Conservation (phyloP, 2,797 vertebrate genomes). For the Bradypus variegatus region DNA sequence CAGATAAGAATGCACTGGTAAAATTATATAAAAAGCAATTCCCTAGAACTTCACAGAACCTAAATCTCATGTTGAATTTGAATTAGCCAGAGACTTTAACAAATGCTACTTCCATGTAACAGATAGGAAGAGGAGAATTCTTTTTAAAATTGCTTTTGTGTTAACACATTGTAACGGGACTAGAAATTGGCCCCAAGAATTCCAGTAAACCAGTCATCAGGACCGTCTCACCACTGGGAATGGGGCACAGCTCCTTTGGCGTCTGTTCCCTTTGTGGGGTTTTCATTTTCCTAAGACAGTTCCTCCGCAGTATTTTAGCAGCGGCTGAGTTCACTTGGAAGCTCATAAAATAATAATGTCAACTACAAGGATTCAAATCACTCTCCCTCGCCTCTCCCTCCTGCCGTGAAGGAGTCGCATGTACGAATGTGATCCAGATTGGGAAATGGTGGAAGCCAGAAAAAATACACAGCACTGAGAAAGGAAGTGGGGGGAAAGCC, state of each 20-base stretch:
- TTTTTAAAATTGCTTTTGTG: background rate
- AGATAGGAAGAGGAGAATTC: background rate
- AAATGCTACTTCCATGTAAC: background rate
- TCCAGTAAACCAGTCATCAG: background rate
- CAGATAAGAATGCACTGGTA: background rate
- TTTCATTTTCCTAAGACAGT: background rate
- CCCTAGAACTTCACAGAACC: background rate
- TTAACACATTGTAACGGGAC: background rate
- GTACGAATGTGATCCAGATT: constrained; percentile 41
- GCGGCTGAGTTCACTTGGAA: constrained; percentile 8
- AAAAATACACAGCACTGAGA: constrained; percentile 43
- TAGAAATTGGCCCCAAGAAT: constrained; percentile 13
- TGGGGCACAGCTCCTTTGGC: background rate
- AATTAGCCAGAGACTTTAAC: background rate
- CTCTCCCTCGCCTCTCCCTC: constrained; percentile 26
- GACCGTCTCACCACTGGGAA: background rate
- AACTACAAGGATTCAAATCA: constrained; percentile 43
- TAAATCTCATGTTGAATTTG: background rate
- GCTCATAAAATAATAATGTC: constrained; percentile 40
- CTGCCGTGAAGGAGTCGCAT: background rate
- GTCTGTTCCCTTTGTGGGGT: background rate
- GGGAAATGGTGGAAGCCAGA: constrained; percentile 45
- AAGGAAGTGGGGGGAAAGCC: constrained; percentile 11
- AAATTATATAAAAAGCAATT: background rate
- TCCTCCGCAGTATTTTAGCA: constrained; percentile 3